Evolutionary conservation across 2,797 vertebrate species (phyloP).

Genomic region (Tragopan temminckii): DNA sequence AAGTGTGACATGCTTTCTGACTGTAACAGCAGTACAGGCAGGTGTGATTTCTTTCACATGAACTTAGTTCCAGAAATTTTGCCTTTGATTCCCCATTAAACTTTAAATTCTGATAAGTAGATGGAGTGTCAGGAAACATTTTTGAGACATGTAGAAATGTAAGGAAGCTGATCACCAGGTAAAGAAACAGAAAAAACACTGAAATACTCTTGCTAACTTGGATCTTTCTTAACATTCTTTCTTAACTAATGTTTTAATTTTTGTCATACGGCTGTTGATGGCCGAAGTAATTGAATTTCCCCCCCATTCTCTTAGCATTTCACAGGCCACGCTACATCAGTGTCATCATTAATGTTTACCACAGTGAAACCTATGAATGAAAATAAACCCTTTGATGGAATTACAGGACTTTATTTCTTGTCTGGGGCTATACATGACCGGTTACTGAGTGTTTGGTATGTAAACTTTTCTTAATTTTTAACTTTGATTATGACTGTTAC

Average conservation of each 20-base stretch:
- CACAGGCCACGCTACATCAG: slow-evolving; percentile 94
- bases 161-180: background rate
- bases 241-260: background rate
- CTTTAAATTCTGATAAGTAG: background rate
- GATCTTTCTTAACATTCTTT: background rate
- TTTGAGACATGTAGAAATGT: background rate
- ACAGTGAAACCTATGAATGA: slow-evolving; percentile 88
- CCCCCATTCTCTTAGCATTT: slow-evolving; percentile 87
- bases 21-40: background rate
- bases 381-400: slow-evolving; percentile 85
- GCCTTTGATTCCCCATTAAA: background rate
- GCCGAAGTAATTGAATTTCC: background rate
- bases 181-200: background rate
- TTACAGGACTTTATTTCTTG: slow-evolving; percentile 95
- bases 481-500: background rate
- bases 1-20: background rate
- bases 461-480: slow-evolving; percentile 26
- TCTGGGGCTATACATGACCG: slow-evolving; percentile 94
- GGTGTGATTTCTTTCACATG: background rate
- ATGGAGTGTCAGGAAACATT: background rate
- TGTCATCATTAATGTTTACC: slow-evolving; percentile 93
- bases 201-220: background rate
- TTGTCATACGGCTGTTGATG: background rate
- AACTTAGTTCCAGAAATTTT: background rate
- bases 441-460: slow-evolving; percentile 96